A percentile compares a stretch with the other conserved stretches of the same genome.
phyloP scores from a whole-genome alignment of 2,797 vertebrate species.

The Spheniscus humboldti region DNA sequence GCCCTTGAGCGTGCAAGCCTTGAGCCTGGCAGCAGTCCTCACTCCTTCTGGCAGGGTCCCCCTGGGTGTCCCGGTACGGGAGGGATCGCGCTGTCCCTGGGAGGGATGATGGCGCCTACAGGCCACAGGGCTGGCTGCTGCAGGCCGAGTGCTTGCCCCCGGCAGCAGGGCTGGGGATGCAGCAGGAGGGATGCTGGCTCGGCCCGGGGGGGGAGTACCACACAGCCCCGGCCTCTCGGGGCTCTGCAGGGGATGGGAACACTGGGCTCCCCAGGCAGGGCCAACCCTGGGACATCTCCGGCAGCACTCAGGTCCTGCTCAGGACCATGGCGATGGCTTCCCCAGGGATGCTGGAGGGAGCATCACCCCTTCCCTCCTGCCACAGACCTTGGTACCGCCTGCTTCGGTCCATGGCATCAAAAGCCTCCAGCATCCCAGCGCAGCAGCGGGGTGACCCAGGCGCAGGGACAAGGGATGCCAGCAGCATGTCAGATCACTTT shows the following conservation, averaged over 20 bases:
- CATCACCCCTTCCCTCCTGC: not conserved
- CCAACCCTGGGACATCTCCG: too few species aligned
- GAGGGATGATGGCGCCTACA: not conserved
- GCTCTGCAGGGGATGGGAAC: not conserved
- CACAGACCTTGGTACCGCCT: not conserved
- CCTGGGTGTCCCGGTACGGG: rapidly evolving
- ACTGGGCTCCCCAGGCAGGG: not conserved
- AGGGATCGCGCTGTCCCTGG: rapidly evolving
- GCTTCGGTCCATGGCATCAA: not conserved
- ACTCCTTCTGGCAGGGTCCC: not conserved
- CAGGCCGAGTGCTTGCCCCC: not conserved
- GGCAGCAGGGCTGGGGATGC: not conserved
- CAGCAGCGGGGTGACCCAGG: not conserved
- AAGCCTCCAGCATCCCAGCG: not conserved
- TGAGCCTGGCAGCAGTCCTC: not conserved
- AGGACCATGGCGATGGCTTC: rapidly evolving
- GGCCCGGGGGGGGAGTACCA: not conserved
- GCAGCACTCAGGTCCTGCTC: not conserved
- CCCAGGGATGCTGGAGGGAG: not conserved
- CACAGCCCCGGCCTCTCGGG: not conserved
- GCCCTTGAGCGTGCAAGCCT: not conserved
- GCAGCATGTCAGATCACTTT: not conserved
- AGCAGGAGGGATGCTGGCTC: not conserved
- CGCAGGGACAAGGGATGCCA: not conserved
- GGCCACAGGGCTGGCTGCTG: not conserved